These are phyloP conservation scores for Drosophila anomelani DNA, from an alignment of 2,888 invertebrate species.

Conservation along the genomic window DNA sequence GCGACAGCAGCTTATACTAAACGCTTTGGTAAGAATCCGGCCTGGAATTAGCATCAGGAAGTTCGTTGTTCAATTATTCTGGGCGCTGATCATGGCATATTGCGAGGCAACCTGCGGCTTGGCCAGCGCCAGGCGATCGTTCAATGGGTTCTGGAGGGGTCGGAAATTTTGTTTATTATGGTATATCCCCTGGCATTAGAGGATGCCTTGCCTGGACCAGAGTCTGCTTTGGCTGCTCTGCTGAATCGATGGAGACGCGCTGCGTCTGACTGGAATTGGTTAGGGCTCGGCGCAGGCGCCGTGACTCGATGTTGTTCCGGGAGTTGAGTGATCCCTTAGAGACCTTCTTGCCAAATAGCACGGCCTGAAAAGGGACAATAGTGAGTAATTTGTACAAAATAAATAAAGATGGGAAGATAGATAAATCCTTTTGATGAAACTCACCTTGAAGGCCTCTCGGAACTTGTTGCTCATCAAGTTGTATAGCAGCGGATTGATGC, in stretches of 20 bases:
- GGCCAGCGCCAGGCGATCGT: constrained; percentile 67
- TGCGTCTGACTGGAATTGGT: constrained; percentile 86
- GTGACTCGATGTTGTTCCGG: constrained; percentile 69
- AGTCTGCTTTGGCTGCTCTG: constrained; percentile 84
- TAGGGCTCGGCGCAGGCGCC: constrained; percentile 68
- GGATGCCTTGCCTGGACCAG: constrained; percentile 84
- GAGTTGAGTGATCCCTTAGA: constrained; percentile 86
- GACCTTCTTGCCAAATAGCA: constrained; percentile 78
- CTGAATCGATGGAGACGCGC: constrained; percentile 85
- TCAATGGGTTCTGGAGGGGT: constrained; percentile 81
- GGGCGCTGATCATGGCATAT: constrained; percentile 45
- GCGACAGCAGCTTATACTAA: constrained; percentile 40
- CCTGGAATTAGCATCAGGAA: constrained; percentile 50
- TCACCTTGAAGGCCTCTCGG: constrained; percentile 95
- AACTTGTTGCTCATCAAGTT: constrained; percentile 98
- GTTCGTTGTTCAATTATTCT: constrained; percentile 41
- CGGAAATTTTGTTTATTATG: neutral
- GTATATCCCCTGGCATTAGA: constrained; percentile 3
- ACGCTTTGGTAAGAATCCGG: constrained; percentile 53
- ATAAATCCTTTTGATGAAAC: constrained; percentile 1
- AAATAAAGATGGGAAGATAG: too few relatives aligned
- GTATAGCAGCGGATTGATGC: constrained; percentile 96
- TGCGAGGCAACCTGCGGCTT: constrained; percentile 61
- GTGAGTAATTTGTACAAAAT: neutral
- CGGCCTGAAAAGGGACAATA: constrained; percentile 56